These are phyloP conservation scores for Nezara viridula DNA, from an alignment of 2,888 invertebrate genomes.

Conservation along the genomic window DNA sequence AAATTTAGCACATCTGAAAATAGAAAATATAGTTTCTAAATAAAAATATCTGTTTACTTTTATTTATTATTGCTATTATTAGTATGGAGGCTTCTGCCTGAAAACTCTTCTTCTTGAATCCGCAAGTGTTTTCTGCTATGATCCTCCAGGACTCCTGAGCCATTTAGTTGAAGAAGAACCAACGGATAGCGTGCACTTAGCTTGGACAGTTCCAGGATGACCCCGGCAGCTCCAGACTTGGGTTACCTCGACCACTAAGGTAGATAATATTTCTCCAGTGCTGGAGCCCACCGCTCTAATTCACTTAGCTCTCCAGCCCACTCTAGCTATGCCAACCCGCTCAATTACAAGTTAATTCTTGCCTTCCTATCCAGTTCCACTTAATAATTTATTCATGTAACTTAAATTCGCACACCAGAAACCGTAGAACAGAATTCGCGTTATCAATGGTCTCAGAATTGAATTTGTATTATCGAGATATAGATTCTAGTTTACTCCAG, in stretches of 20 bases:
- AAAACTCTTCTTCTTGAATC: too few relatives aligned
- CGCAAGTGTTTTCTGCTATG: too few relatives aligned
- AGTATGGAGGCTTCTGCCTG: too few relatives aligned
- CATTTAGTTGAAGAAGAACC: not conserved
- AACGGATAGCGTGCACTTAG: not conserved
- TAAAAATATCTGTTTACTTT: too few relatives aligned
- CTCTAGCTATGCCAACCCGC: not conserved
- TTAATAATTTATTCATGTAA: not conserved
- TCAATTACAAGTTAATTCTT: slow-evolving; percentile 9
- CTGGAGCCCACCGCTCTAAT: not conserved
- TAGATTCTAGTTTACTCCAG: too few relatives aligned
- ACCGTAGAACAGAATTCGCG: too few relatives aligned
- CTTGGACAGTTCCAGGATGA: not conserved
- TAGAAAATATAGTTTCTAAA: too few relatives aligned
- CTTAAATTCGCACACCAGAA: too few relatives aligned
- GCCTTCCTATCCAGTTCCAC: not conserved
- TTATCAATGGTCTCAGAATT: too few relatives aligned
- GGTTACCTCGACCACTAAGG: not conserved
- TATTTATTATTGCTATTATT: too few relatives aligned
- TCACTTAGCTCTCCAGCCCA: not conserved
- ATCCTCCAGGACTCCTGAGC: not conserved
- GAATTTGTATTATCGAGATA: too few relatives aligned
- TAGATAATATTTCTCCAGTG: slow-evolving; percentile 25
- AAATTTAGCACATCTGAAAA: too few relatives aligned
- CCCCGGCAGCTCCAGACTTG: not conserved